phyloP scores from a whole-genome alignment of 2,797 vertebrate genomes.

The Acestrorhynchus altus region DNA sequence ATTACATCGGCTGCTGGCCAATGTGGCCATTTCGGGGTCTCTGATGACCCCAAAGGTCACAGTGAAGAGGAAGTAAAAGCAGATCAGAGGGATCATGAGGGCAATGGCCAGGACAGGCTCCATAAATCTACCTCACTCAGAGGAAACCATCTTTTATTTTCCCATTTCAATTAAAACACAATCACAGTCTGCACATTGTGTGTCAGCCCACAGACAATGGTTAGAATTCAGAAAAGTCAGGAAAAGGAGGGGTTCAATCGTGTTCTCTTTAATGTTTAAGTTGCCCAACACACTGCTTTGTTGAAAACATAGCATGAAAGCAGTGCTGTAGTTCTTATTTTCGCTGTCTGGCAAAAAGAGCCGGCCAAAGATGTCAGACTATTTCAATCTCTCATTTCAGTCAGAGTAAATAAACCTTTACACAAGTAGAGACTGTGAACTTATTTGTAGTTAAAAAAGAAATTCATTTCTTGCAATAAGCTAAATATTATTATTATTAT shows the following conservation, averaged over 20 bases:
- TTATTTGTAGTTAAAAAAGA: too few species aligned
- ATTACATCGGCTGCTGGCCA: constrained; percentile 72
- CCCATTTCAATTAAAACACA: constrained; percentile 76
- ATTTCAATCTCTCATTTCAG: too few species aligned
- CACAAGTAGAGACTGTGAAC: too few species aligned
- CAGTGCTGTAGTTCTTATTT: not conserved
- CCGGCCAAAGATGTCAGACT: too few species aligned
- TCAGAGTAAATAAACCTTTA: too few species aligned
- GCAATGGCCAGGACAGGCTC: constrained; percentile 70
- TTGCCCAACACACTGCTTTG: not conserved
- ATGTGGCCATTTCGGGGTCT: constrained; percentile 69
- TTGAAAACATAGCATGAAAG: not conserved
- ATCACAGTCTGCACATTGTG: constrained; percentile 77
- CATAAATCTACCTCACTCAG: constrained; percentile 76
- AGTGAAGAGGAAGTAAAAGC: constrained; percentile 76
- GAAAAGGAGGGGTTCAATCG: constrained; percentile 32
- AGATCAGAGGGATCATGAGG: constrained; percentile 79
- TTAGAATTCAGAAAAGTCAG: constrained; percentile 66
- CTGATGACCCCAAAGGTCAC: constrained; percentile 76
- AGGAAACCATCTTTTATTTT: constrained; percentile 70
- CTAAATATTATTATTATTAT: too few species aligned
- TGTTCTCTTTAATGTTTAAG: constrained; percentile 38
- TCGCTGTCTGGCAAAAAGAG: not conserved
- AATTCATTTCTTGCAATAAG: too few species aligned
- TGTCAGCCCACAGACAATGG: constrained; percentile 59